Evolutionary conservation across 2,888 invertebrate genomes (phyloP).

Genomic region (Dynastes maya): DNA sequence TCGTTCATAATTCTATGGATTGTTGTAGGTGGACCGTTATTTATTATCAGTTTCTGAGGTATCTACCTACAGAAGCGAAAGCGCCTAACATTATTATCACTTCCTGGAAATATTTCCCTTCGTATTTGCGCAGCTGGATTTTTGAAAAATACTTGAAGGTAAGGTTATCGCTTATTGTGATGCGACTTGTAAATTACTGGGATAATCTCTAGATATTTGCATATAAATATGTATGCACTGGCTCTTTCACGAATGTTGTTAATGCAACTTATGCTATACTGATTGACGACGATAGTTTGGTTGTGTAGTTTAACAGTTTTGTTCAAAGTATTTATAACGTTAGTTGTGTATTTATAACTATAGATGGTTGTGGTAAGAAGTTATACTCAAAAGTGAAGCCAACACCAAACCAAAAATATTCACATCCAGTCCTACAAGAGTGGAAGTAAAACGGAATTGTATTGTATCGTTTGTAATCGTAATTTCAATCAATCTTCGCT

Average conservation of each 20-base stretch:
- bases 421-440: too few relatives aligned
- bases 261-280: too few relatives aligned
- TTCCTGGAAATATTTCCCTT: neutral
- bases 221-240: neutral
- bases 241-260: neutral
- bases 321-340: too few relatives aligned
- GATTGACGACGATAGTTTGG: too few relatives aligned
- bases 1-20: conserved; percentile 9
- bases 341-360: too few relatives aligned
- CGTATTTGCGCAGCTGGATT: conserved; percentile 19
- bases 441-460: too few relatives aligned
- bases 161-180: neutral
- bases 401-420: too few relatives aligned
- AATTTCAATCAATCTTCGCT: too few relatives aligned
- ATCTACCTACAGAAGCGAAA: neutral
- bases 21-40: conserved; percentile 9
- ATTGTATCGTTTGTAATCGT: too few relatives aligned
- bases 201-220: conserved; percentile 5
- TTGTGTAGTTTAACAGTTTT: too few relatives aligned
- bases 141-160: conserved; percentile 19
- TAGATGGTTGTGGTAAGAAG: too few relatives aligned
- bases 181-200: conserved; percentile 14
- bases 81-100: neutral
- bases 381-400: too few relatives aligned
- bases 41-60: conserved; percentile 18